A percentile compares a stretch with the other conserved stretches of the same genome.
These are phyloP conservation scores for Rhabditoides inermis DNA, from an alignment of 2,888 invertebrate species.

Conservation along the genomic window DNA sequence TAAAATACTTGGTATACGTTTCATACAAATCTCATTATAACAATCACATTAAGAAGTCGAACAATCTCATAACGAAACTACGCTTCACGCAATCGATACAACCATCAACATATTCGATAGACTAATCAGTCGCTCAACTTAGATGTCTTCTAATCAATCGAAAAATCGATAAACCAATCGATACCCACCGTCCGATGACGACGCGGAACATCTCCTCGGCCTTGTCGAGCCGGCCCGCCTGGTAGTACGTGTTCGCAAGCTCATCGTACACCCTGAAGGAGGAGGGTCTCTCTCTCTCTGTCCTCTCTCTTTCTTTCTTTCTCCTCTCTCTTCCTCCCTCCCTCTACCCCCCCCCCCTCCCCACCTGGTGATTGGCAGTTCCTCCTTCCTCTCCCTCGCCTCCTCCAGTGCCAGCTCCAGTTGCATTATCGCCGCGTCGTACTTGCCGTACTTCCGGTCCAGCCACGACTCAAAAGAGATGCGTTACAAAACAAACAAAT, in stretches of 20 bases:
- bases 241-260: conserved; percentile 83
- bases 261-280: conserved; percentile 73
- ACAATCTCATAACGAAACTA: too few relatives aligned
- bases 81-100: too few relatives aligned
- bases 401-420: conserved; percentile 76
- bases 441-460: conserved; percentile 53
- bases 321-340: too few relatives aligned
- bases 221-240: conserved; percentile 65
- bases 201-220: conserved; percentile 73
- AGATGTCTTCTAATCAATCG: too few relatives aligned
- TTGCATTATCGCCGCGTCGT: conserved; percentile 71
- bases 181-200: conserved; percentile 48
- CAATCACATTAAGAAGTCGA: too few relatives aligned
- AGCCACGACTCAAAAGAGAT: conserved; percentile 38
- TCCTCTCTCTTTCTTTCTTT: too few relatives aligned
- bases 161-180: too few relatives aligned
- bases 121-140: too few relatives aligned
- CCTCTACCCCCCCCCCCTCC: neutral
- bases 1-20: too few relatives aligned
- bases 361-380: conserved; percentile 50
- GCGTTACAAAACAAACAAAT: neutral
- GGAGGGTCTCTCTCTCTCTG: too few relatives aligned
- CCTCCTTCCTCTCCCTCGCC: conserved; percentile 72
- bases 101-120: too few relatives aligned
- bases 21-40: too few relatives aligned